Evolutionary conservation across 2,797 vertebrate genomes (phyloP).

Genomic region (Poecilia velifera): DNA sequence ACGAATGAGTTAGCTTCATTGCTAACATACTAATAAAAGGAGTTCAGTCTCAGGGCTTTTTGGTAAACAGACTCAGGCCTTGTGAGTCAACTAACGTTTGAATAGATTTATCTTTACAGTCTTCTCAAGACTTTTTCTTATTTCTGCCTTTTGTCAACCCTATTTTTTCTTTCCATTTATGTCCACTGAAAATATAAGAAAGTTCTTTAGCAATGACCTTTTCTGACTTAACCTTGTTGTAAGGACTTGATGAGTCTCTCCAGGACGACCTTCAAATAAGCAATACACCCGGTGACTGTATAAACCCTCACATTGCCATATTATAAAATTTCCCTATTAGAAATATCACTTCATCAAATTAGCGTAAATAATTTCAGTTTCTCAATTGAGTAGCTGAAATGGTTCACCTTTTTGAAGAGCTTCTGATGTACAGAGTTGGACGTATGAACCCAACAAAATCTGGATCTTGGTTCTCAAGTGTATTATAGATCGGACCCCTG

Average conservation of each 20-base stretch:
- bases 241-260: neutral
- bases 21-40: conserved; percentile 56
- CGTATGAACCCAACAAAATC: neutral
- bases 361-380: neutral
- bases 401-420: neutral
- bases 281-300: neutral
- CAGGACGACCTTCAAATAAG: neutral
- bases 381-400: neutral
- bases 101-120: neutral
- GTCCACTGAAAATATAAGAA: neutral
- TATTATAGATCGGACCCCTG: conserved; percentile 27
- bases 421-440: neutral
- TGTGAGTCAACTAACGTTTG: neutral
- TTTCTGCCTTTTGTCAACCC: neutral
- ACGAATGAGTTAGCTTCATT: conserved; percentile 40
- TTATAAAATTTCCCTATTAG: neutral
- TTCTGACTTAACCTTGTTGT: neutral
- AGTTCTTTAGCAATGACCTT: neutral
- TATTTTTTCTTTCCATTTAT: neutral
- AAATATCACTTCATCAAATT: neutral
- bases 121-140: neutral
- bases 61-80: neutral
- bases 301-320: neutral
- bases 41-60: neutral
- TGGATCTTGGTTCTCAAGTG: conserved; percentile 7